These are phyloP conservation scores for Apodemus agrarius DNA, from an alignment of 2,797 vertebrate genomes.

Conservation along the genomic window DNA sequence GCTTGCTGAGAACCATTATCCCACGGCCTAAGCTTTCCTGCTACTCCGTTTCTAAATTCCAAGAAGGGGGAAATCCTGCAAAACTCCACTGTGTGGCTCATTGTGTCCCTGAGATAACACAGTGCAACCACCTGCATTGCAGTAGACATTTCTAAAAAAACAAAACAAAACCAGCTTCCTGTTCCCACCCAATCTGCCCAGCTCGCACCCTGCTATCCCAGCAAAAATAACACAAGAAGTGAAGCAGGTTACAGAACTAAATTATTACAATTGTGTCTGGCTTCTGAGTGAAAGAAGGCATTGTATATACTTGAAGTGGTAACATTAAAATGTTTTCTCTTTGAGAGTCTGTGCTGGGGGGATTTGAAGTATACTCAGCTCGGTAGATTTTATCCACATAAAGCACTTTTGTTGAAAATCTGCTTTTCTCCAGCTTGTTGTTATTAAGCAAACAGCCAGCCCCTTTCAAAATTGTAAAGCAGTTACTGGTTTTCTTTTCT, in stretches of 20 bases:
- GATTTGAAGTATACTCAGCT: constrained; percentile 58
- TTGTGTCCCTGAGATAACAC: constrained; percentile 33
- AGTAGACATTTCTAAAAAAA: neutral
- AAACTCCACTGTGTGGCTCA: constrained; percentile 9
- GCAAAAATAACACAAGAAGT: constrained; percentile 45
- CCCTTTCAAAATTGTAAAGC: constrained; percentile 53
- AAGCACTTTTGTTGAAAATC: constrained; percentile 70
- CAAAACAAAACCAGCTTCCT: neutral
- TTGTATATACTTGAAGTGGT: constrained; percentile 50
- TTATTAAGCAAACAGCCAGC: constrained; percentile 61
- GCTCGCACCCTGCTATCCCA: constrained; percentile 51
- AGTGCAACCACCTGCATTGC: constrained; percentile 9
- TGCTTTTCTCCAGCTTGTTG: constrained; percentile 58
- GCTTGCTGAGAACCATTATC: neutral
- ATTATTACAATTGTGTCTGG: constrained; percentile 63
- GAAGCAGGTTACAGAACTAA: constrained; percentile 55
- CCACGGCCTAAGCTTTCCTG: constrained; percentile 18
- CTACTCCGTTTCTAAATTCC: constrained; percentile 1
- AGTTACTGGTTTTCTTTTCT: constrained; percentile 13
- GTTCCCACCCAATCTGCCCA: constrained; percentile 33
- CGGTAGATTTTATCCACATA: constrained; percentile 58
- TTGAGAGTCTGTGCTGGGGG: constrained; percentile 48
- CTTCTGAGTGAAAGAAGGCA: constrained; percentile 55
- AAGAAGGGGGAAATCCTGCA: neutral
- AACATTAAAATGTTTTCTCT: constrained; percentile 66